Percentiles rank a stretch among this genome's conserved stretches.
phyloP scores from a whole-genome alignment of 2,113 vertebrate genomes.

The Monopterus albus region DNA sequence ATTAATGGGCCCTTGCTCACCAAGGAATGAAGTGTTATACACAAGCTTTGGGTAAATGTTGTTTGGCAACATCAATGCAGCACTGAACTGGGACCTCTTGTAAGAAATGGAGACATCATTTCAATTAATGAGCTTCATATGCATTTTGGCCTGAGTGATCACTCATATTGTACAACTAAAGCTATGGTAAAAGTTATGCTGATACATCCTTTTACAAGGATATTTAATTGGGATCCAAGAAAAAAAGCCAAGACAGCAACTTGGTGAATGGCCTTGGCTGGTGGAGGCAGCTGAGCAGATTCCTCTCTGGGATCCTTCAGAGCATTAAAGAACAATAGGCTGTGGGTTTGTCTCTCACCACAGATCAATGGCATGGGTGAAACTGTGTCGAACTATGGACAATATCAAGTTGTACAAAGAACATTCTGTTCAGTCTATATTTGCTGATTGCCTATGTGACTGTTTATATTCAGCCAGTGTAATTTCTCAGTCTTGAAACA shows the following conservation, averaged over 20 bases:
- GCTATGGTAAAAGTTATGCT: conserved; percentile 25
- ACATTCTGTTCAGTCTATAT: neutral
- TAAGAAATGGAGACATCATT: conserved; percentile 39
- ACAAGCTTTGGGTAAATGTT: conserved; percentile 25
- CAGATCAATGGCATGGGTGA: conserved; percentile 46
- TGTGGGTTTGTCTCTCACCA: conserved; percentile 44
- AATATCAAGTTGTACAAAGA: conserved; percentile 1
- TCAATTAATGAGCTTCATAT: conserved; percentile 47
- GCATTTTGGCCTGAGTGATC: conserved; percentile 27
- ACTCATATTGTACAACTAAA: conserved; percentile 24
- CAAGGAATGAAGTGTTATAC: neutral
- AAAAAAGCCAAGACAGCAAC: conserved; percentile 1
- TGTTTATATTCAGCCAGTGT: neutral
- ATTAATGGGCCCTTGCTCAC: conserved; percentile 9
- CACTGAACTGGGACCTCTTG: neutral
- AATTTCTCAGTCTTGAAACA: neutral
- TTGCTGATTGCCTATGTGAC: neutral
- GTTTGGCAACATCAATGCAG: conserved; percentile 7
- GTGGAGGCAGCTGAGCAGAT: conserved; percentile 12
- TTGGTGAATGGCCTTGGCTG: conserved; percentile 1
- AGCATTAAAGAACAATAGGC: conserved; percentile 33
- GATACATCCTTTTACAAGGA: conserved; percentile 13
- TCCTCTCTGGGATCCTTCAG: conserved; percentile 17
- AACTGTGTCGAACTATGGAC: conserved; percentile 17
- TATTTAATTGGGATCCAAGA: conserved; percentile 10